Evolutionary conservation across 2,888 invertebrate species (phyloP).

Genomic region (Andrena bucephala): DNA sequence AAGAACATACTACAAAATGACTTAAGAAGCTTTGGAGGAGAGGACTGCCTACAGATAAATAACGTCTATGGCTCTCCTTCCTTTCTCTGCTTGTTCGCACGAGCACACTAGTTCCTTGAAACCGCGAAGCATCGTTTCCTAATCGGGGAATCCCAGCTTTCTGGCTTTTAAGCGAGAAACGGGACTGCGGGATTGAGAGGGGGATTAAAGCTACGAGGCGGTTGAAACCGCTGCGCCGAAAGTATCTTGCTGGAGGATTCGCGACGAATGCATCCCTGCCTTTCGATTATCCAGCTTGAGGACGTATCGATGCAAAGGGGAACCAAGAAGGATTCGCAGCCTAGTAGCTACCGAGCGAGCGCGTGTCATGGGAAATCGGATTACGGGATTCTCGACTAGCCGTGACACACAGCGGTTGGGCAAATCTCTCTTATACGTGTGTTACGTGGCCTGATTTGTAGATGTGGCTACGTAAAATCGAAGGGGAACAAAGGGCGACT

Average conservation of each 20-base stretch:
- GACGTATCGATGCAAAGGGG: conserved; percentile 1
- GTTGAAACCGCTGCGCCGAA: neutral
- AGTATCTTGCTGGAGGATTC: neutral
- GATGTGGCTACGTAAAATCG: neutral
- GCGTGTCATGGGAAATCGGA: conserved; percentile 62
- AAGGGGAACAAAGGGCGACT: no score
- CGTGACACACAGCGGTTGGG: conserved; percentile 42
- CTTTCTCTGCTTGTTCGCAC: neutral
- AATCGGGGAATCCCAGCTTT: neutral
- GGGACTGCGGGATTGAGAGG: neutral
- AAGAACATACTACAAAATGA: conserved; percentile 26
- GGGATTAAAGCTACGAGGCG: neutral
- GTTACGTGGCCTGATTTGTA: neutral
- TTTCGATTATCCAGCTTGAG: conserved; percentile 6
- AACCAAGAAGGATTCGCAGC: conserved; percentile 36
- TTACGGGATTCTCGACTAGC: conserved; percentile 54
- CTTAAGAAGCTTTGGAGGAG: conserved; percentile 27
- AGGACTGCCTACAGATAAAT: conserved; percentile 14
- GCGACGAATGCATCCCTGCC: neutral
- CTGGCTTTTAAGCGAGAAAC: neutral
- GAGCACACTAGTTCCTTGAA: neutral
- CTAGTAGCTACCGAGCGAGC: conserved; percentile 13
- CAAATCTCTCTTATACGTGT: neutral
- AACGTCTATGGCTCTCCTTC: conserved; percentile 5
- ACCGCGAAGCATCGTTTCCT: neutral